Evolutionary conservation across 2,797 vertebrate genomes (phyloP).

Genomic region (Nyctibius grandis): DNA sequence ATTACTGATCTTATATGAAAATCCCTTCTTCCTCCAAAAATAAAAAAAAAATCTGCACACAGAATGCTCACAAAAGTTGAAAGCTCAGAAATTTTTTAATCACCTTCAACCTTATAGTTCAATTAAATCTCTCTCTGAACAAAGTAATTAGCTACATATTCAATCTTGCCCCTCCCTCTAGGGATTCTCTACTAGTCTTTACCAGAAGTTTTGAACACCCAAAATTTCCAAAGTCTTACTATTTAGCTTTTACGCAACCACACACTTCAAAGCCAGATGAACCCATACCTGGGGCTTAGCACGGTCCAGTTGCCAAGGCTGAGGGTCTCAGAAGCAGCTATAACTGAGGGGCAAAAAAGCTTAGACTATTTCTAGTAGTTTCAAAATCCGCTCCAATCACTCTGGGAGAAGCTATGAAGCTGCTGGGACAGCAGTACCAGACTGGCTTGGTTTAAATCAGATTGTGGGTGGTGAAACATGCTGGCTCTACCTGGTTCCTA

Average conservation of each 20-base stretch:
- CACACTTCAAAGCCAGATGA: not conserved
- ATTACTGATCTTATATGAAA: constrained; percentile 12
- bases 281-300: not conserved
- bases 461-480: not conserved
- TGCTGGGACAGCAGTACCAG: not conserved
- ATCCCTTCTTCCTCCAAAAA: constrained; percentile 19
- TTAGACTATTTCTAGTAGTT: not conserved
- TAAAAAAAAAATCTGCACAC: not conserved
- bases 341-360: not conserved
- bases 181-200: not conserved
- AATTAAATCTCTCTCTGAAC: not conserved
- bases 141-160: not conserved
- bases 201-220: not conserved
- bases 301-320: not conserved
- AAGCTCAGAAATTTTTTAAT: constrained; percentile 57
- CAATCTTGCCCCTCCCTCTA: not conserved
- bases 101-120: constrained; percentile 20
- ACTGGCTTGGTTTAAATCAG: not conserved
- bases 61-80: not conserved
- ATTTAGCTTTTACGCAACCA: not conserved
- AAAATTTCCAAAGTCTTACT: not conserved
- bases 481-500: not conserved
- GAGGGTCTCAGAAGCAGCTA: not conserved
- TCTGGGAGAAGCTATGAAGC: not conserved
- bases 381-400: not conserved